Evolutionary conservation across 35 echinoderm and acorn worm species (phyloP).

Genomic region (Heliocidaris erythrogramma): DNA sequence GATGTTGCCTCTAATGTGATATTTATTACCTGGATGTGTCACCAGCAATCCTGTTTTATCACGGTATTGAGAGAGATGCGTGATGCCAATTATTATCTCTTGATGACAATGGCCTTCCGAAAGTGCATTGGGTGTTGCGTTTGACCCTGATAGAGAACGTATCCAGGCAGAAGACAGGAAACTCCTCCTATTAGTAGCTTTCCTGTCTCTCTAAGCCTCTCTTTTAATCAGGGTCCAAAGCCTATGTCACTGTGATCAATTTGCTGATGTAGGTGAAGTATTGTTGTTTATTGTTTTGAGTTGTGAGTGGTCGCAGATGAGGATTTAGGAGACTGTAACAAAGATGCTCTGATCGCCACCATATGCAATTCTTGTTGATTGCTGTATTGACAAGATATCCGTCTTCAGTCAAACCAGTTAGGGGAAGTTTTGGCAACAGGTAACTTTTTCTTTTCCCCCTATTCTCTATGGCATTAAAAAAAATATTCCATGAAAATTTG

Average conservation of each 20-base stretch:
- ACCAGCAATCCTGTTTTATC: background rate
- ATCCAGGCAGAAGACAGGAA: background rate
- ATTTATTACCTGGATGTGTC: slow-evolving; percentile 5
- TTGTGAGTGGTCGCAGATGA: background rate
- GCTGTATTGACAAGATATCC: too few relatives aligned
- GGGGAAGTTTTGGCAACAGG: too few relatives aligned
- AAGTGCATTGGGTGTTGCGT: background rate
- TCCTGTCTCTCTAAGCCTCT: background rate
- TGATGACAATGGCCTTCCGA: background rate
- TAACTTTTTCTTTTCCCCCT: too few relatives aligned
- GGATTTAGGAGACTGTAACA: background rate
- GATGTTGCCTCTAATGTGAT: background rate
- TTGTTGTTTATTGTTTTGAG: background rate
- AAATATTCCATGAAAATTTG: too few relatives aligned
- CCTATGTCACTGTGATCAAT: background rate
- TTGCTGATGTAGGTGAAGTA: background rate
- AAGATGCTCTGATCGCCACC: background rate
- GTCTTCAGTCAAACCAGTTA: too few relatives aligned
- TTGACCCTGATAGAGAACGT: background rate
- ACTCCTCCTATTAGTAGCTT: slow-evolving; percentile 10
- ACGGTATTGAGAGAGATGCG: background rate
- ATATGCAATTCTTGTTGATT: too few relatives aligned
- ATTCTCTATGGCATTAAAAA: too few relatives aligned
- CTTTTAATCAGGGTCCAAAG: background rate
- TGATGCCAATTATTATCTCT: background rate